phyloP scores from a whole-genome alignment of 2,113 vertebrate genomes.

The Archilochus colubris region DNA sequence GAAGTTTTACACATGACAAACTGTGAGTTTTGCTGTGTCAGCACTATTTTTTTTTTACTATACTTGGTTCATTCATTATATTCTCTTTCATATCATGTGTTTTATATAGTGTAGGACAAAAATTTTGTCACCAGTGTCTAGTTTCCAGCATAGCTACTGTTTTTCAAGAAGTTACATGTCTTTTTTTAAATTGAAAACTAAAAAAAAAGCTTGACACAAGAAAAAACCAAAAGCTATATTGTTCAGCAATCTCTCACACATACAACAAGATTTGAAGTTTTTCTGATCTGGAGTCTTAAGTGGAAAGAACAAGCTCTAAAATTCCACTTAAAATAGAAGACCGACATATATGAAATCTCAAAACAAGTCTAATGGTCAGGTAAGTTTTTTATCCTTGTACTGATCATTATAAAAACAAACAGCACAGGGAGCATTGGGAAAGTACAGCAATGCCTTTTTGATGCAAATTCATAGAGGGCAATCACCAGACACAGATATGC shows the following conservation, averaged over 20 bases:
- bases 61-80: background rate
- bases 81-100: background rate
- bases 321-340: background rate
- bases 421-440: background rate
- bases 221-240: background rate
- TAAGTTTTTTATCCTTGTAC: background rate
- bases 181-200: background rate
- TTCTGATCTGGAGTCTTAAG: background rate
- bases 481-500: background rate
- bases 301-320: background rate
- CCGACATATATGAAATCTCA: background rate
- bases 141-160: background rate
- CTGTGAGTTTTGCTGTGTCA: background rate
- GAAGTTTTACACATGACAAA: background rate
- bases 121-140: background rate
- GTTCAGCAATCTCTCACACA: background rate
- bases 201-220: background rate
- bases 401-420: background rate
- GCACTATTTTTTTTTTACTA: background rate
- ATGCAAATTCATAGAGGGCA: background rate
- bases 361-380: background rate
- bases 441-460: background rate
- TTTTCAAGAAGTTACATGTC: background rate
- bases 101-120: background rate
- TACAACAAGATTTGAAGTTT: background rate